phyloP scores from a whole-genome alignment of 2,888 invertebrate genomes.

The Eupithecia pulchellata region DNA sequence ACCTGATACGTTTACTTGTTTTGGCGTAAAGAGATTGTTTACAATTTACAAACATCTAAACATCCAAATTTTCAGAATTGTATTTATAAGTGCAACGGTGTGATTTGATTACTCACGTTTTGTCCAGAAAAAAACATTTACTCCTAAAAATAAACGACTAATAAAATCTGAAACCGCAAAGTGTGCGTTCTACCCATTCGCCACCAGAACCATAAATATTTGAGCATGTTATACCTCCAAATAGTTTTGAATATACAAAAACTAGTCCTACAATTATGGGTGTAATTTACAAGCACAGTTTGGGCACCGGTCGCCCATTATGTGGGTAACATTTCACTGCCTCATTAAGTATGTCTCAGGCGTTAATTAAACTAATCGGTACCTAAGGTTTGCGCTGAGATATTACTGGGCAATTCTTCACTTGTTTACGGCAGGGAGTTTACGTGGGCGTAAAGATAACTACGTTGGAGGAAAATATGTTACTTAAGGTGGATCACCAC shows the following conservation, averaged over 20 bases:
- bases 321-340: slow-evolving; percentile 60
- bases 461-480: slow-evolving; percentile 12
- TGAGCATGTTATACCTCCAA: slow-evolving; percentile 33
- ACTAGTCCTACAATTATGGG: slow-evolving; percentile 48
- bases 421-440: slow-evolving; percentile 25
- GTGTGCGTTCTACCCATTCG: slow-evolving; percentile 6
- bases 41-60: not conserved
- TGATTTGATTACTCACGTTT: not conserved
- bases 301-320: slow-evolving; percentile 47
- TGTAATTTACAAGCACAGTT: slow-evolving; percentile 46
- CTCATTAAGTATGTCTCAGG: slow-evolving; percentile 70
- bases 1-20: not conserved
- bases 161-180: slow-evolving; percentile 5
- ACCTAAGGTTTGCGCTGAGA: slow-evolving; percentile 50
- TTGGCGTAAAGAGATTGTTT: not conserved
- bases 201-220: slow-evolving; percentile 13
- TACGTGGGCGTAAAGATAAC: slow-evolving; percentile 13
- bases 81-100: not conserved
- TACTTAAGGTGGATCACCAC: not conserved
- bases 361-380: slow-evolving; percentile 67
- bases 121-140: not conserved
- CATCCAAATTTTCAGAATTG: not conserved
- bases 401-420: slow-evolving; percentile 38
- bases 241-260: slow-evolving; percentile 47
- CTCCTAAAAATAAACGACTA: not conserved